phyloP scores from a whole-genome alignment of 2,888 invertebrate genomes.

The Magallana nippona region DNA sequence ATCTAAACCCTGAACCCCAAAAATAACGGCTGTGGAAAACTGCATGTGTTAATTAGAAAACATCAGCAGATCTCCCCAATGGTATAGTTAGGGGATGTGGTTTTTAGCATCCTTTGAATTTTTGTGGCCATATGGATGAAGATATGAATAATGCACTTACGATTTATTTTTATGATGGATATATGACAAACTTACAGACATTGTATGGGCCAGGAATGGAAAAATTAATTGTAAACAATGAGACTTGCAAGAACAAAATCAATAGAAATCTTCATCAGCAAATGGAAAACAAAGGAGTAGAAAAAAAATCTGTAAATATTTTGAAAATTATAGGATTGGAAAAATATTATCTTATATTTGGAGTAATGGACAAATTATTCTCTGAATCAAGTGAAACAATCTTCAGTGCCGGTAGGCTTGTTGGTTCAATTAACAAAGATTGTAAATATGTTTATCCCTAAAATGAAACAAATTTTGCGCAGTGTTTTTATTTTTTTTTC shows the following conservation, averaged over 20 bases:
- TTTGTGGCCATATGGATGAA: not conserved
- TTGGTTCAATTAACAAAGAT: not conserved
- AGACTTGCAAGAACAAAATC: too few relatives aligned
- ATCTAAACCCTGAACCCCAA: not conserved
- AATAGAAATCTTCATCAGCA: too few relatives aligned
- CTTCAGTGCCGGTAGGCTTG: too few relatives aligned
- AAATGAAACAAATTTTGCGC: not conserved
- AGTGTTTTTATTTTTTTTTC: too few relatives aligned
- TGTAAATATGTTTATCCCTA: slow-evolving; percentile 2
- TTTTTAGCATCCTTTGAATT: slow-evolving; percentile 9
- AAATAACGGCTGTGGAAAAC: slow-evolving; percentile 2
- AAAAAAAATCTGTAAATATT: not conserved
- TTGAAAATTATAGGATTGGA: not conserved
- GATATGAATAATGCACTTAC: not conserved
- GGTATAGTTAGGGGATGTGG: not conserved
- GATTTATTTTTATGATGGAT: not conserved
- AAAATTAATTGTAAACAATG: too few relatives aligned
- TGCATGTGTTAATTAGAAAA: slow-evolving; percentile 11
- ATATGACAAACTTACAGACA: too few relatives aligned
- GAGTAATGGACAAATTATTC: too few relatives aligned
- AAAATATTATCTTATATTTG: too few relatives aligned
- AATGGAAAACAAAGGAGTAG: not conserved
- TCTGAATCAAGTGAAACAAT: not conserved
- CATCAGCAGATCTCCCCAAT: not conserved
- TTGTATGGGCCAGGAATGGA: too few relatives aligned